Evolutionary conservation across 2,797 vertebrate species (phyloP).

Genomic region (Bryconaethiops microstoma): DNA sequence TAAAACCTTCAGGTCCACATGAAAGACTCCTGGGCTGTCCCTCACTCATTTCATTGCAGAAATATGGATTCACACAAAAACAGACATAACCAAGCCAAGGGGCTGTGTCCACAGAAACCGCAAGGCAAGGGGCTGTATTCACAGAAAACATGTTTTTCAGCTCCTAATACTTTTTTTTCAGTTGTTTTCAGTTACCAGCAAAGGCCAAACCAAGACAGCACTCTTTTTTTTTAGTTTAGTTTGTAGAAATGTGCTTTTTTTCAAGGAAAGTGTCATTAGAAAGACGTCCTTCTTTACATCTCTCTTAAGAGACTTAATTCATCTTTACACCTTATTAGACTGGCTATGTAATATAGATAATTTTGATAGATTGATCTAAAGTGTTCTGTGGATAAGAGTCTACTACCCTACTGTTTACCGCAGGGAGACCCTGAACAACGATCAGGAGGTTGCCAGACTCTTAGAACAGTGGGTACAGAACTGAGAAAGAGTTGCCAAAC

Average conservation of each 20-base stretch:
- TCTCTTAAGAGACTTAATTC: neutral
- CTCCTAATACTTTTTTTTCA: neutral
- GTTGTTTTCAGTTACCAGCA: slow-evolving; percentile 30
- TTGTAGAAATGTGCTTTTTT: neutral
- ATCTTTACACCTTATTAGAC: neutral
- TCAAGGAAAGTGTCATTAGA: neutral
- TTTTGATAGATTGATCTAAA: too few relatives aligned
- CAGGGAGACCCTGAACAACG: neutral
- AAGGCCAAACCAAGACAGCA: too few relatives aligned
- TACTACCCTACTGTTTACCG: neutral
- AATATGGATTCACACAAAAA: neutral
- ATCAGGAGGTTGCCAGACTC: neutral
- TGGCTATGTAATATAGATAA: neutral
- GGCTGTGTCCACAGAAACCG: neutral
- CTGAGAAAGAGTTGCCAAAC: neutral
- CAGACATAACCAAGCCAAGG: slow-evolving; percentile 8
- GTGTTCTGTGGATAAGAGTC: neutral
- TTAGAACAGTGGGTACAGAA: neutral
- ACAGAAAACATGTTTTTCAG: slow-evolving; percentile 26
- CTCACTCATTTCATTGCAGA: neutral
- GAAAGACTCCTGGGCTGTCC: neutral
- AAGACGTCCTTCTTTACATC: neutral
- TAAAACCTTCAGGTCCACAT: neutral
- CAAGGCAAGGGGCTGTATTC: slow-evolving; percentile 2
- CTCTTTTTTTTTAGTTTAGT: neutral